Evolutionary conservation across 2,888 invertebrate genomes (phyloP).

Genomic region (Polymixis lichenea): DNA sequence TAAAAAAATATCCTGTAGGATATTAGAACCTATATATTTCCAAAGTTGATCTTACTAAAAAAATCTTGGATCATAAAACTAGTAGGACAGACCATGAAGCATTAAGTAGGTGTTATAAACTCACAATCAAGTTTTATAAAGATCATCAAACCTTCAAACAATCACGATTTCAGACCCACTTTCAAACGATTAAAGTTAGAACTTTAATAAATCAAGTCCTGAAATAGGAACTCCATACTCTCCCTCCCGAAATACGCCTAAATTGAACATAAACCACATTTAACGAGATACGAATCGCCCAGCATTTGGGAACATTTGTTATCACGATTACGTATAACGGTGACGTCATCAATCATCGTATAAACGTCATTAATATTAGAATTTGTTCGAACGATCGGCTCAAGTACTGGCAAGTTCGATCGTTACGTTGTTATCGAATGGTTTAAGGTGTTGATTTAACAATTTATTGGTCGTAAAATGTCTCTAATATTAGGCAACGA

Average conservation of each 20-base stretch:
- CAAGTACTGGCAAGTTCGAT: conserved; percentile 44
- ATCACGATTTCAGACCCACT: background rate
- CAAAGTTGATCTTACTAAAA: no score
- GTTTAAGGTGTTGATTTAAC: conserved; percentile 30
- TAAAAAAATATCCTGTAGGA: no score
- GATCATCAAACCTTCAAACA: no score
- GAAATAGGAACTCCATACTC: conserved; percentile 6
- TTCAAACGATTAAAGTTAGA: conserved; percentile 14
- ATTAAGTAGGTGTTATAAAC: no score
- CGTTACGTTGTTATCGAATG: conserved; percentile 48
- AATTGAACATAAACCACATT: conserved; percentile 54
- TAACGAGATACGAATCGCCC: conserved; percentile 64
- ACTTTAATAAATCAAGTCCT: conserved; percentile 35
- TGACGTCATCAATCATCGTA: conserved; percentile 68
- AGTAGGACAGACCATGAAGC: no score
- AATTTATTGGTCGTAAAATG: conserved; percentile 1
- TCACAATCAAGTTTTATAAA: no score
- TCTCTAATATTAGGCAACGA: background rate
- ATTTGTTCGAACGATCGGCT: conserved; percentile 52
- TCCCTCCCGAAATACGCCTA: conserved; percentile 22
- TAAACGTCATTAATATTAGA: conserved; percentile 68
- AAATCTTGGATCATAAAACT: no score
- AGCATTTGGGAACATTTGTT: conserved; percentile 59
- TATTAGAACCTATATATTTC: no score
- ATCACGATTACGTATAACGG: conserved; percentile 54